A percentile compares a stretch with the other conserved stretches of the same genome.
Evolutionary conservation across 2,797 vertebrate genomes (phyloP).

Genomic region (Epinephelus awoara): DNA sequence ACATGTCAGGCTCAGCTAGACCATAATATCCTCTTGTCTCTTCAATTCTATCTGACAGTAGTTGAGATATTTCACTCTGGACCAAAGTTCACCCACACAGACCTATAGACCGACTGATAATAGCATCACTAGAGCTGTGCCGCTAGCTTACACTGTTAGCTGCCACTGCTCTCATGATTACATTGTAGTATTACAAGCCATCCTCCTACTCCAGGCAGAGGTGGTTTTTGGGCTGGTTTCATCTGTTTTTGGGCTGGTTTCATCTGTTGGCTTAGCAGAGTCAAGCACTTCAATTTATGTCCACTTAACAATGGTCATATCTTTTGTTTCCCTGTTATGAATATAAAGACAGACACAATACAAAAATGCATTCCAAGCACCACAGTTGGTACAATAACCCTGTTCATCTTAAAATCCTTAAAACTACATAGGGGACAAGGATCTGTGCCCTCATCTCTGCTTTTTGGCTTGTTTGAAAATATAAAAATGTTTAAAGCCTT

Average conservation of each 20-base stretch:
- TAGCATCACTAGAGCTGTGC: neutral
- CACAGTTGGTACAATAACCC: neutral
- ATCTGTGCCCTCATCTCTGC: neutral
- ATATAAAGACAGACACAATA: conserved; percentile 9
- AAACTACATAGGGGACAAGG: neutral
- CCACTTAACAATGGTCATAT: conserved; percentile 8
- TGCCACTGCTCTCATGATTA: neutral
- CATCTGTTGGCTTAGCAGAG: conserved; percentile 3
- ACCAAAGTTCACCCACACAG: neutral
- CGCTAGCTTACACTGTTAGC: neutral
- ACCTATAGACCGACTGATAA: too few species aligned
- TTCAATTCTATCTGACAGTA: neutral
- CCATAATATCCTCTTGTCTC: neutral
- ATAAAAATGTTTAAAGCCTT: neutral
- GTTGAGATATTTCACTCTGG: neutral
- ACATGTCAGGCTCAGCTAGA: neutral
- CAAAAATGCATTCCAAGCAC: conserved; percentile 28
- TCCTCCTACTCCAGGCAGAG: conserved; percentile 28
- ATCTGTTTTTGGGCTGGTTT: conserved; percentile 1
- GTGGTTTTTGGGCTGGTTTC: neutral
- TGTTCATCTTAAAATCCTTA: neutral
- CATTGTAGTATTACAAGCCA: conserved; percentile 3
- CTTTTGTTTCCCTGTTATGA: conserved; percentile 9
- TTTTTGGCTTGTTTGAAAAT: conserved; percentile 10
- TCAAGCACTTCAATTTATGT: conserved; percentile 18